Conservation (phyloP, 2,888 invertebrate species). For the Rhingia rostrata region DNA sequence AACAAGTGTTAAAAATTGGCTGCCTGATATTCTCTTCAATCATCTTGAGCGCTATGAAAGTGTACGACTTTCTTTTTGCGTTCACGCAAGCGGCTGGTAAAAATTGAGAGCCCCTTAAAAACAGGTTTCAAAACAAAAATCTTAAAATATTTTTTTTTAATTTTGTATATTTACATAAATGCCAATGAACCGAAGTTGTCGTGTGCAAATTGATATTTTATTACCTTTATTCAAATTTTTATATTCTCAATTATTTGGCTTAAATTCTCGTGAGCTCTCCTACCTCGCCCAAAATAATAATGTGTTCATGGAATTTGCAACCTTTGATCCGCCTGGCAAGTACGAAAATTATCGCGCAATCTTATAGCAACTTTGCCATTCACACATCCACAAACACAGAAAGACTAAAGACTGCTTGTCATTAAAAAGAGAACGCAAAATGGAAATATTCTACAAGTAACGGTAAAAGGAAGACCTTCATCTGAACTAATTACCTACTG, state of each 20-base stretch:
- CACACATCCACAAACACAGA: too few relatives aligned
- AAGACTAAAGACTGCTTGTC: neutral
- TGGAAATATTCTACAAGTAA: constrained; percentile 7
- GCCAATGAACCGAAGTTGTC: constrained; percentile 7
- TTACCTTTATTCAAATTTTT: neutral
- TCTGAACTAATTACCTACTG: constrained; percentile 67
- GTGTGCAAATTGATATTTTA: neutral
- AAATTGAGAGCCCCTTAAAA: constrained; percentile 3
- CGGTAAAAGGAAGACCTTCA: constrained; percentile 42
- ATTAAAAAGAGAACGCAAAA: constrained; percentile 4
- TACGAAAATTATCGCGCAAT: too few relatives aligned
- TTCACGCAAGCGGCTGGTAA: neutral
- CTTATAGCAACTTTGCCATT: too few relatives aligned
- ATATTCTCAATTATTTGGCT: neutral
- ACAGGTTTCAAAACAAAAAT: constrained; percentile 18
- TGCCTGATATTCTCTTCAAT: constrained; percentile 44
- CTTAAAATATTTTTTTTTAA: neutral
- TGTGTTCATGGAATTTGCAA: too few relatives aligned
- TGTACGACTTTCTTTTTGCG: constrained; percentile 31
- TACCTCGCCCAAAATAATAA: neutral
- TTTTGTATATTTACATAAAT: neutral
- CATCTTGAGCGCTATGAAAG: constrained; percentile 19
- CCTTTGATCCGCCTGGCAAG: too few relatives aligned
- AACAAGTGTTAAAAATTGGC: constrained; percentile 41
- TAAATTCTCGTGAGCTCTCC: neutral